phyloP scores from a whole-genome alignment of 2,888 invertebrate species.

The Parochlus steinenii region DNA sequence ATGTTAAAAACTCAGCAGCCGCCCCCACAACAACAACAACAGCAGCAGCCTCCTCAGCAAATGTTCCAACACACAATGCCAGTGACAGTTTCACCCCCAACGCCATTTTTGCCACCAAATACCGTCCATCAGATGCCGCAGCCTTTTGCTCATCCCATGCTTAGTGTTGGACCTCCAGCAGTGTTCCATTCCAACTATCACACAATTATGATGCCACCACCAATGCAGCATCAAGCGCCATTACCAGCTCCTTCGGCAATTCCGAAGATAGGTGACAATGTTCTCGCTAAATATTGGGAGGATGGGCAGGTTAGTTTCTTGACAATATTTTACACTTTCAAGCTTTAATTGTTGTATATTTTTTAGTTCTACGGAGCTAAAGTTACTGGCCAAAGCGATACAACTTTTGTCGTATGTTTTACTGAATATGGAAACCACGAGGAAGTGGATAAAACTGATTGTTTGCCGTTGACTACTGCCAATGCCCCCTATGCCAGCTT shows the following conservation, averaged over 20 bases:
- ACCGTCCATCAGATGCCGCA: constrained; percentile 7
- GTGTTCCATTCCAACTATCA: constrained; percentile 6
- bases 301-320: constrained; percentile 54
- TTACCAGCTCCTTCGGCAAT: constrained; percentile 23
- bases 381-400: constrained; percentile 64
- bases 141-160: constrained; percentile 9
- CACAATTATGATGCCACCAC: constrained; percentile 7
- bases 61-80: constrained; percentile 19
- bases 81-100: constrained; percentile 17
- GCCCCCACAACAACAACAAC: constrained; percentile 19
- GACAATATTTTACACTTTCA: constrained; percentile 10
- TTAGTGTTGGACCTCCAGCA: constrained; percentile 10
- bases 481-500: too few relatives aligned
- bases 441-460: constrained; percentile 69
- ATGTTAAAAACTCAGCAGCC: constrained; percentile 24
- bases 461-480: constrained; percentile 43
- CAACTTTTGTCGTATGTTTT: constrained; percentile 72
- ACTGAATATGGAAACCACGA: constrained; percentile 81
- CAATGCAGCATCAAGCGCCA: constrained; percentile 18
- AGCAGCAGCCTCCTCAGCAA: constrained; percentile 20
- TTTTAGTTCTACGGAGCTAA: constrained; percentile 66
- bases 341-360: constrained; percentile 15
- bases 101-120: constrained; percentile 14
- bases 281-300: constrained; percentile 86
- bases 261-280: constrained; percentile 68